A percentile compares a stretch with the other conserved stretches of the same genome.
phyloP scores from a whole-genome alignment of 1,140 invertebrate species.

The Tribolium castaneum region DNA sequence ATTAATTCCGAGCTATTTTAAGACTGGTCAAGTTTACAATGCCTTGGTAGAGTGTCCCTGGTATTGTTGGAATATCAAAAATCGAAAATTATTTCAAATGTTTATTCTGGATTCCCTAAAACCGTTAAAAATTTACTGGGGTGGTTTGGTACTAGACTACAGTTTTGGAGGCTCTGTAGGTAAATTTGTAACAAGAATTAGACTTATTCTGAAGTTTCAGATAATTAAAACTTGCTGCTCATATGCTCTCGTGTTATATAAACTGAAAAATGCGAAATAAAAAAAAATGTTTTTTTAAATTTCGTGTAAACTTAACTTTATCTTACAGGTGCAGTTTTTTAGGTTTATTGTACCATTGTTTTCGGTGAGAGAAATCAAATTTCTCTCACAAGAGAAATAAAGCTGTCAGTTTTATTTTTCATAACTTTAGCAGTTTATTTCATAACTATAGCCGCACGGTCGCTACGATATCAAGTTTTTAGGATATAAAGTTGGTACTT shows the following conservation, averaged over 20 bases:
- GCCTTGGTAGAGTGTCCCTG: not conserved
- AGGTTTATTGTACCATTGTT: too few relatives aligned
- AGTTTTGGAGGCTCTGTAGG: not conserved
- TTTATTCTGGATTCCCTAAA: not conserved
- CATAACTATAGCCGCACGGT: too few relatives aligned
- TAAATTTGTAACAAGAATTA: not conserved
- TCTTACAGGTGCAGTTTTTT: too few relatives aligned
- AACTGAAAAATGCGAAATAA: not conserved
- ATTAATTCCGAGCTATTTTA: too few relatives aligned
- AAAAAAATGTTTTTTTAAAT: not conserved
- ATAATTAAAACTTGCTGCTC: not conserved
- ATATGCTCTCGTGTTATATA: not conserved
- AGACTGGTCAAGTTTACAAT: too few relatives aligned
- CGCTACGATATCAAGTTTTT: too few relatives aligned
- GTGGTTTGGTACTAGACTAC: not conserved
- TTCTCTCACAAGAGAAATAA: too few relatives aligned
- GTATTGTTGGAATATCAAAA: not conserved
- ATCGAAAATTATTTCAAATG: not conserved
- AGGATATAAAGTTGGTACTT: too few relatives aligned
- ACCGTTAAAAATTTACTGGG: not conserved
- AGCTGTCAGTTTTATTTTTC: too few relatives aligned
- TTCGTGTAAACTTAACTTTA: too few relatives aligned
- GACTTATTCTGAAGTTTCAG: not conserved
- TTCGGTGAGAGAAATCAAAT: too few relatives aligned
- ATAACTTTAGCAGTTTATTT: too few relatives aligned